These are phyloP conservation scores for Rhombomys opimus DNA, from an alignment of 2,113 vertebrate species.

Conservation along the genomic window DNA sequence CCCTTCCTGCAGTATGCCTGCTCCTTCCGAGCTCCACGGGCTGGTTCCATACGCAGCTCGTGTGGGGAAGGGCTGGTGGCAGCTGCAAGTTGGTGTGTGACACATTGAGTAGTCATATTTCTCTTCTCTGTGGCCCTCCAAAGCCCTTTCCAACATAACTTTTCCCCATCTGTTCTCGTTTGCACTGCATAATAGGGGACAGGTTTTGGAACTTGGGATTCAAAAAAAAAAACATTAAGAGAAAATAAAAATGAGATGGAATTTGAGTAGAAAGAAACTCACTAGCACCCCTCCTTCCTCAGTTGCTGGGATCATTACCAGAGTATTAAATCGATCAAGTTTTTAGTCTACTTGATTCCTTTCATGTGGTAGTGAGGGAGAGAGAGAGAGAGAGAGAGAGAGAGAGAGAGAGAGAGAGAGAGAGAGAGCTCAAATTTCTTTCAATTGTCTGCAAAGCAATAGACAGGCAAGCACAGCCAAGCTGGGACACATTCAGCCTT, in stretches of 20 bases:
- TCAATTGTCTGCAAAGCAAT: slow-evolving; percentile 11
- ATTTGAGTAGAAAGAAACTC: slow-evolving; percentile 80
- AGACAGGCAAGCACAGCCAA: not conserved
- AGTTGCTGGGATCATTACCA: slow-evolving; percentile 79
- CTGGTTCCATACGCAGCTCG: slow-evolving; percentile 63
- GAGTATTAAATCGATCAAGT: slow-evolving; percentile 73
- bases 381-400: not conserved
- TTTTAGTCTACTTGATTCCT: slow-evolving; percentile 61
- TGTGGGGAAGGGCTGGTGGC: slow-evolving; percentile 77
- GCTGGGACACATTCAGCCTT: not conserved
- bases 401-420: not conserved
- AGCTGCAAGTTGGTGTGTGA: slow-evolving; percentile 83
- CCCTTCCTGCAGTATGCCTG: slow-evolving; percentile 64
- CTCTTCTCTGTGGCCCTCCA: slow-evolving; percentile 83
- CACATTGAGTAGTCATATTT: slow-evolving; percentile 85
- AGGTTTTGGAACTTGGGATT: slow-evolving; percentile 84
- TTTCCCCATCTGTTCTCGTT: slow-evolving; percentile 84
- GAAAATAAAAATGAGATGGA: slow-evolving; percentile 84
- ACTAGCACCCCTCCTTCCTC: slow-evolving; percentile 12
- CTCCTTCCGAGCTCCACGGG: slow-evolving; percentile 58
- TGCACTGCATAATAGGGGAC: slow-evolving; percentile 85
- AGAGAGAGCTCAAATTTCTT: slow-evolving; percentile 51
- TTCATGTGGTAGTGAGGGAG: slow-evolving; percentile 21
- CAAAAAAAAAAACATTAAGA: slow-evolving; percentile 79
- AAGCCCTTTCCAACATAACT: slow-evolving; percentile 85